Base-by-base conservation (phyloP, 2,888 invertebrate genomes). In the Piscicola geometra region DNA sequence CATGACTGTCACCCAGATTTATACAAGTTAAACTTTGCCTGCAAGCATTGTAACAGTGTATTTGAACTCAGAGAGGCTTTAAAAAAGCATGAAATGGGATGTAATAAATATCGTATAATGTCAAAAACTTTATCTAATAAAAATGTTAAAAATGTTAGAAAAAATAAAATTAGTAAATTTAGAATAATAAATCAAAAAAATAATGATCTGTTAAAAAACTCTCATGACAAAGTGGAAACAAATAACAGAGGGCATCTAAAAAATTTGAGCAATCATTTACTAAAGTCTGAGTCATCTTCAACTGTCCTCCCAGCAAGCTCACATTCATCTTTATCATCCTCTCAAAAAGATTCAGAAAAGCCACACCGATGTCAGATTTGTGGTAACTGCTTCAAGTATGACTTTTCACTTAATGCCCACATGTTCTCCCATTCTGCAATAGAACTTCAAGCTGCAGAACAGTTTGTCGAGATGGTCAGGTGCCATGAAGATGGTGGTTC, bases 331-430 rank as follows among this genome's bases (percentile, higher is more conserved):
- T 41, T 15, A 41, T 41, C 41, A 41, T 41, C 41, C 5, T 5
- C 15, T 25, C 60, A 56, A 56, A 21, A 56, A 56, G n/a, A 25
- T 41, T 32, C 30, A 2, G 76, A 76, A 66, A 47, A 71, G 47
- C 76, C 76, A 21, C 68, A 71, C 52, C 70, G 66, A 60, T 75
- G 75, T 33, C 32, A 68, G 25, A 33, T 76, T 21, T 75, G 74
- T 25, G 72, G 76, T 52, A 68, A 52, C 68, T 35, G 71, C 5
- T 76, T 76, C 75, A 76, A 76, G 71, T 76, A 75, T 33, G 70
- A 76, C 36, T 76, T 75, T 68, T 67, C 75, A n/a, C 71, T 76
- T n/a, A 33, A 66, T 32, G 76, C 76, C 18, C 76, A 76, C 71
- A n/a, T 70, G 28, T 67, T 52, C 12, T 71, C 76, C 15, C 76